Evolutionary conservation across 1,140 invertebrate species (phyloP).

Genomic region (Drosophila tropicalis): DNA sequence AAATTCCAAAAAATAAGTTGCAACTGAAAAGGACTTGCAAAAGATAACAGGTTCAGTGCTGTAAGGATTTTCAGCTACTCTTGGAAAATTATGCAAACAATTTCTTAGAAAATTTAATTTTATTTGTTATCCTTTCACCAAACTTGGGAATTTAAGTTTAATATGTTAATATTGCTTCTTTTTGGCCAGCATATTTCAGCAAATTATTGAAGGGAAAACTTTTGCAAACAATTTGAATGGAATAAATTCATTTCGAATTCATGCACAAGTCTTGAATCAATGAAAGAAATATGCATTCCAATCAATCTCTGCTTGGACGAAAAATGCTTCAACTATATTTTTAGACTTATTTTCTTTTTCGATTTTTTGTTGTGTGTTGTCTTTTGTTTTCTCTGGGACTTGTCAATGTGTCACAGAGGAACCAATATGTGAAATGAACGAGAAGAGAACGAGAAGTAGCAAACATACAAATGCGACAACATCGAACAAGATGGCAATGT

Average conservation of each 20-base stretch:
- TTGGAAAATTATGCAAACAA: too few species aligned
- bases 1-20: too few species aligned
- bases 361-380: neutral
- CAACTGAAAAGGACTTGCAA: too few species aligned
- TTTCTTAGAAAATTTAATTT: too few species aligned
- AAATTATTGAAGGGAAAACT: neutral
- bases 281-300: slow-evolving; percentile 1
- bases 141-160: neutral
- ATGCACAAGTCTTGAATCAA: neutral
- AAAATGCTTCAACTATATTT: slow-evolving; percentile 10
- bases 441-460: neutral
- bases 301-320: neutral
- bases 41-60: too few species aligned
- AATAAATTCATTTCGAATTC: neutral
- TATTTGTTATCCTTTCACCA: too few species aligned
- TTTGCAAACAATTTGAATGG: neutral
- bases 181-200: neutral
- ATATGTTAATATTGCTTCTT: slow-evolving; percentile 1
- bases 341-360: neutral
- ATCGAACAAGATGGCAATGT: neutral
- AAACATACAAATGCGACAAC: slow-evolving; percentile 3
- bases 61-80: too few species aligned
- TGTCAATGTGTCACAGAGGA: slow-evolving; percentile 65
- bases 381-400: slow-evolving; percentile 17
- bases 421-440: neutral